Base-by-base conservation (phyloP, 1,140 invertebrate species). In the Lysiphlebus fabarum region DNA sequence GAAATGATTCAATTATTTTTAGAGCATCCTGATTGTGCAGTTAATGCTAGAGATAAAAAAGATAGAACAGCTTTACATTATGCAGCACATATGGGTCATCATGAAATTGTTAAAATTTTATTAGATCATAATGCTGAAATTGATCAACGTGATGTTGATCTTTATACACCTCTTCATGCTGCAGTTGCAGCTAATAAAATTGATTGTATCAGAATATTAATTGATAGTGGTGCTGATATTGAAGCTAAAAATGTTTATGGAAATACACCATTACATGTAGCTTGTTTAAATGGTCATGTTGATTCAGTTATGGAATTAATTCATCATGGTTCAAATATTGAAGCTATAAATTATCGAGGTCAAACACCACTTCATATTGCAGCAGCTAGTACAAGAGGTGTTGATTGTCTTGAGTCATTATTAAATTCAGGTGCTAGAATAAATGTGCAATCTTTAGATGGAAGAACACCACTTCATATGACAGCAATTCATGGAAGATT, bases 401-500 rank as follows among this genome's bases (percentile, higher is more conserved):
- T 78, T n/a, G 80, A 82, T 12, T 87, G 86, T 72, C 67, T 87
- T 26, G 82, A 83, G 63, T 76, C 81, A 48, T 69, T 87, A 26
- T 72, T 87, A 26, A 73, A 71, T 10, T 75, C 82, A 56, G 79
- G 82, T 6, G 81, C 82, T 7, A 80, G 82, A 62, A 78, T 85
- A 26, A 85, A 86, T 67, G 75, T 77, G 43, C 81, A 84, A 66
- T 84, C 82, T 62, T 70, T 78, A 45, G 85, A 86, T 70, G 84
- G 85, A 3, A 75, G 83, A 51, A 87, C 85, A n/a, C 82, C 86
- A 7, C 74, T 87, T 17, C 86, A 88, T 64, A 84, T 87, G 83
- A 85, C 85, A 10, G 84, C 86, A 9, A 80, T 86, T 61, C 83
- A 87, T 71, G 86, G 86, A 37, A 76, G 85, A 68, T 87, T 87